These are phyloP conservation scores for Sakesphorus luctuosus DNA, from an alignment of 2,113 vertebrate genomes.

Conservation along the genomic window DNA sequence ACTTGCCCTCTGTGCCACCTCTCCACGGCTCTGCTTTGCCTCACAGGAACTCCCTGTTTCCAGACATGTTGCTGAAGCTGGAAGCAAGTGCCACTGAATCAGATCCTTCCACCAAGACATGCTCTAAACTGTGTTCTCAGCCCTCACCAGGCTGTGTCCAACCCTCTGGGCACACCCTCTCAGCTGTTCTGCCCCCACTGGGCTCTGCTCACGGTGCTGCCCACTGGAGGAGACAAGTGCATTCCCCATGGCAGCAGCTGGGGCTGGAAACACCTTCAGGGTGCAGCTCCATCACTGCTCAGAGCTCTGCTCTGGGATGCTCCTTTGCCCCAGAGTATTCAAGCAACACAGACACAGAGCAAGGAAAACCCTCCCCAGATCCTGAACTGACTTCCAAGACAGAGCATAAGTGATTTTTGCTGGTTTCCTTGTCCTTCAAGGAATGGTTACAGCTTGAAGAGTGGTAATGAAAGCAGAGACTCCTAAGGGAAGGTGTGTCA, in stretches of 20 bases:
- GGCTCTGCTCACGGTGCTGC: background rate
- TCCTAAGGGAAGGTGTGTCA: background rate
- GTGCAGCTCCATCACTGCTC: background rate
- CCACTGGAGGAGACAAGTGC: background rate
- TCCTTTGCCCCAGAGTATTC: background rate
- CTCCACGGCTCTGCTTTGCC: constrained; percentile 9
- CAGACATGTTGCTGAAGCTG: constrained; percentile 25
- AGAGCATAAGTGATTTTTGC: background rate
- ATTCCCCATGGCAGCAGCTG: background rate
- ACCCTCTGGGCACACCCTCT: background rate
- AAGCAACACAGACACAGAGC: background rate
- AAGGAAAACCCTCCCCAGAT: background rate
- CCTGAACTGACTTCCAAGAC: background rate
- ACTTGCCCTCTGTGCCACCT: background rate
- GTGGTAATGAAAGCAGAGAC: background rate
- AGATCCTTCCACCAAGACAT: background rate
- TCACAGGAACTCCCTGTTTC: constrained; percentile 31
- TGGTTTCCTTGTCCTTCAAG: background rate
- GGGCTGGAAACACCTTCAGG: background rate
- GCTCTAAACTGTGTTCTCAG: background rate
- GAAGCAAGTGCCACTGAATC: constrained; percentile 16
- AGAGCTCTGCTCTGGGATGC: background rate
- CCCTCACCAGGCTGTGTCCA: constrained; percentile 23
- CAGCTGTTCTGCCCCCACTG: background rate
- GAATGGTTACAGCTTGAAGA: background rate